A percentile compares a stretch with the other conserved stretches of the same genome.
phyloP scores from a whole-genome alignment of 2,888 invertebrate genomes.

The Mimachlamys varia region DNA sequence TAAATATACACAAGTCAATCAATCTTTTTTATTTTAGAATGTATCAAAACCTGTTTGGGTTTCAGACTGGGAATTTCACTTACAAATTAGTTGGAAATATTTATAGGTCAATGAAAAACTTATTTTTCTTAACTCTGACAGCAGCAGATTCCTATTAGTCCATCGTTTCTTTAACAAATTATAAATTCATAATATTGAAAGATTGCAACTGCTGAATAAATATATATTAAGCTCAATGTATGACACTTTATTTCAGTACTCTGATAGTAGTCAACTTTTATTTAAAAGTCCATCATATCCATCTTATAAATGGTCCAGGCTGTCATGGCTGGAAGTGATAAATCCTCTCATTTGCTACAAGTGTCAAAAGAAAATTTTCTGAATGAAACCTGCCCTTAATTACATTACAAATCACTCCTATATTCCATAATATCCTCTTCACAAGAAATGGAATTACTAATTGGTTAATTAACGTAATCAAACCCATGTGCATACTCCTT shows the following conservation, averaged over 20 bases:
- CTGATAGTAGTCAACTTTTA: neutral
- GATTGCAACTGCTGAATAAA: too few species aligned
- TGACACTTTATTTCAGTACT: neutral
- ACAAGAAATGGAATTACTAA: conserved; percentile 8
- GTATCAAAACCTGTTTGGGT: too few species aligned
- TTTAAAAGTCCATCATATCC: neutral
- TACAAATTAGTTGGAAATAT: too few species aligned
- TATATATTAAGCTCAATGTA: too few species aligned
- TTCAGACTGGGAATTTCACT: too few species aligned
- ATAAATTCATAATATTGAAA: too few species aligned
- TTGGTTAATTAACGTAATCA: neutral
- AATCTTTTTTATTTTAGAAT: too few species aligned
- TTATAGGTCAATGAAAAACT: too few species aligned
- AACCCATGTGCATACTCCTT: neutral
- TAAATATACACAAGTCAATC: too few species aligned
- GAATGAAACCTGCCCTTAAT: conserved; percentile 22
- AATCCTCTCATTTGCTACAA: neutral
- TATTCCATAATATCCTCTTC: neutral
- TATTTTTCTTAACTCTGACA: too few species aligned
- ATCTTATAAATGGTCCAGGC: neutral
- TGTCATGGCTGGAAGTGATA: neutral
- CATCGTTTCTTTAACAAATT: too few species aligned
- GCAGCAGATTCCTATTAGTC: too few species aligned
- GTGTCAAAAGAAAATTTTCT: conserved; percentile 28
- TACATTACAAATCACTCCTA: neutral